Evolutionary conservation across 1,140 invertebrate species (phyloP), one percentile per base, ranked within the genome.

Genomic region (Aphis craccivora): DNA sequence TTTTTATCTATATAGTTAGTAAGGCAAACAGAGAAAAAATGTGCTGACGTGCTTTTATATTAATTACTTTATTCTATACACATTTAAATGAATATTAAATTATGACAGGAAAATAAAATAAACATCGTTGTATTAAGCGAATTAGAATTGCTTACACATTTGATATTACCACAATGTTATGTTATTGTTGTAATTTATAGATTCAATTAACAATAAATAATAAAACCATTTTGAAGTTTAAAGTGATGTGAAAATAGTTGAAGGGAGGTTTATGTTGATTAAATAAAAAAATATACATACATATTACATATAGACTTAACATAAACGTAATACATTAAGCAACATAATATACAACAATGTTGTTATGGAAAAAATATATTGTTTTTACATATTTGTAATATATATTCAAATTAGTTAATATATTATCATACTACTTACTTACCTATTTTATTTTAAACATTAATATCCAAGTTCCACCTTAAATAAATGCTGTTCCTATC

Each of bases 131-230:
- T 67, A n/a, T 67, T 67, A 67, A 67, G 18, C 25, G 20, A 83
- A 84, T 84, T 84, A 23, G 8, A 84, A 84, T 84, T 43, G 37
- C 37, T 23, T 11, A 84, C 37, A 84, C 8, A 25, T 84, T 84
- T 84, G 37, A 43, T 23, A 25, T 84, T 43, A 84, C 23, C 9
- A 40, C 23, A 67, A 83, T 83, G 81, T 37, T 35, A 40, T 35
- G 35, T 37, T 83, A 60, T 60, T n/a, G 25, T 8, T 25, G 9
- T 84, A 40, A 84, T 84, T 84, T 84, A 23, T 84, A 11, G 9
- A 40, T 84, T 37, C 81, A 40, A 40, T 84, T 84, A 40, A 30
- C 81, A 84, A 84, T 84, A 84, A 84, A 84, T 84, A 84, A 43
- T 40, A 84, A 84, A 84, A 84, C 20, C 37, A 84, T 8, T 22